Base-by-base conservation (phyloP, 2,797 vertebrate genomes). In the Enteromius mattozi region DNA sequence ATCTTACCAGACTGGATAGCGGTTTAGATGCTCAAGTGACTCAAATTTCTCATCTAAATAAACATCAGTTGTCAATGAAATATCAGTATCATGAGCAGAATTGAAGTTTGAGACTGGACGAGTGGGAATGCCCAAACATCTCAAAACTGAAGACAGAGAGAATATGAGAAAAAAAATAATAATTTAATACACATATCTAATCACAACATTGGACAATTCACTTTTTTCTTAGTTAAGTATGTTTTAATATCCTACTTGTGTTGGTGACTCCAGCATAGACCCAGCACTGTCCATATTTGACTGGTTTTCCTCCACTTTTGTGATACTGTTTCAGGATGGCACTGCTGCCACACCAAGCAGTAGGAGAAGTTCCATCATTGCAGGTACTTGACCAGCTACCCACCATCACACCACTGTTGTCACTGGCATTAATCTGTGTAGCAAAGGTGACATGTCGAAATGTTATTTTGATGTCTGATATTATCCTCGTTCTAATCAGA, bases 101-200 rank as follows among this genome's bases (percentile, higher is more conserved):
- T 96, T 96, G 94, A 97, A 99, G 95, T 99, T 98, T 89, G 97
- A 97, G 77, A 98, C 93, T 0, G 96, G 97, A n/a, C 97, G 96
- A 6, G 95, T 90, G 0, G 97, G 95, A 2, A 99, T 93, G 27
- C 97, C 97, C 24, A 98, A 93, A 89, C 97, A 97, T 14, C 97
- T 77, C n/a, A 83, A 77, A 37, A 83, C 81, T 77, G 76, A 19
- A 33, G 40, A 49, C 4, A 8, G n/a, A 71, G 42, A 71, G 14
- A 72, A 30, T 71, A 14, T 16, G 8, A 66, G 12, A 71, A 21
- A 13, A 69, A 71, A 14, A 14, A 9, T n/a, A 84, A 1, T 7
- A 21, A 71, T 19, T 7, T 2, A 47, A 35, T 30, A 6, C 6
- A 27, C 1, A 8, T 47, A 72, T 30, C 13, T 30, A 61, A 61